Evolutionary conservation across 2,797 vertebrate species (phyloP), one percentile per base, ranked within the genome.

Genomic region (Mormyrops attenuatus): DNA sequence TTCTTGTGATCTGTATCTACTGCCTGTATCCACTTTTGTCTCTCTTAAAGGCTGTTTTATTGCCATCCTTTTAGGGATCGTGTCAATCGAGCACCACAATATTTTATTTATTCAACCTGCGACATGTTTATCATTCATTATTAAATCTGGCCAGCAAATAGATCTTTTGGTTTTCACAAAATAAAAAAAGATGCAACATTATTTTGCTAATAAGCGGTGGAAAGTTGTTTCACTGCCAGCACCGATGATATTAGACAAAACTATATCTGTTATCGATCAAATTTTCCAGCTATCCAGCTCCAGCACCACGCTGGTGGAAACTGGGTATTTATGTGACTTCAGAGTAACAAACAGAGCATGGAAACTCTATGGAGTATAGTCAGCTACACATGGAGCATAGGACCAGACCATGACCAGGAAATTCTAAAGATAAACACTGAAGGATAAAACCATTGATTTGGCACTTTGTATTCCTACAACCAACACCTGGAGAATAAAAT

Each of bases 401-500:
- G 57, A 60, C 53, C 11, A 41, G 22, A 87, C 34, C 38, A 82
- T 44, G 85, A 63, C 57, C 57, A 88, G 53, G 7, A 82, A 69
- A 38, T 38, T 77, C 50, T 88, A 50, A 52, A 77, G n/a, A 44
- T 20, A 86, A 85, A 57, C 47, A 80, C 22, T 84, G 38, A 82
- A 88, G 87, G 53, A 20, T 9, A 73, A 85, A 52, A 66, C 41
- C 44, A 85, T 50, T 84, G 5, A 57, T 41, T 82, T 80, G 26
- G 69, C 73, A 85, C 88, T 87, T n/a, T 85, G 26, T 84, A 60
- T n/a, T 77, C 84, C 82, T 34, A 34, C 44, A 57, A 13, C 85
- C 89, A 63, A 82, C 53, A 88, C 38, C 49, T 85, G 66, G 57
- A 73, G 49, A n/a, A 88, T 50, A 53, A 63, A 87, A 88, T 6